A percentile compares a stretch with the other conserved stretches of the same genome.
Conservation (phyloP, 2,113 vertebrate species). For the Mesitornis unicolor region DNA sequence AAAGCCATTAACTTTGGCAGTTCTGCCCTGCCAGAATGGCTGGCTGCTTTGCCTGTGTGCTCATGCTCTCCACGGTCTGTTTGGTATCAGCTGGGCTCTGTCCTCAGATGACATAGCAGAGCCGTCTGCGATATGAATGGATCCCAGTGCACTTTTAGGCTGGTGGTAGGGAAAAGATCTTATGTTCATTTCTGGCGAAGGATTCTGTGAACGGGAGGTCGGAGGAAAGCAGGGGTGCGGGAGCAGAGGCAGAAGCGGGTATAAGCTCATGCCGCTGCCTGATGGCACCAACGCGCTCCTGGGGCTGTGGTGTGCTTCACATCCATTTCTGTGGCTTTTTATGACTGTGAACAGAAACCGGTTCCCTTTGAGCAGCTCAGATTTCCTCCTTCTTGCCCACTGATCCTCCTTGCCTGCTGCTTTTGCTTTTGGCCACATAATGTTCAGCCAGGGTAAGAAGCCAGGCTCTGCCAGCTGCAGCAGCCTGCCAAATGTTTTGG, state of each 20-base stretch:
- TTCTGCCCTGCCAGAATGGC: not conserved
- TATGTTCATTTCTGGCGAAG: rapidly evolving
- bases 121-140: not conserved
- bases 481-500: not conserved
- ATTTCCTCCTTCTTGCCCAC: not conserved
- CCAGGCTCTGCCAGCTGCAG: not conserved
- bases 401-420: not conserved
- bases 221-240: not conserved
- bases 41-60: not conserved
- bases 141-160: not conserved
- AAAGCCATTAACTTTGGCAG: not conserved
- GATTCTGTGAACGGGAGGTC: not conserved
- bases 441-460: not conserved
- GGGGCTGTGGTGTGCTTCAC: not conserved
- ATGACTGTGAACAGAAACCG: not conserved
- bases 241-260: not conserved
- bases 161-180: not conserved
- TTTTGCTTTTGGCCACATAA: not conserved
- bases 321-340: not conserved
- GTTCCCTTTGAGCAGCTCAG: not conserved
- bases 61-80: not conserved
- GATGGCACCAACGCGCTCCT: rapidly evolving
- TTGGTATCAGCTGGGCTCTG: not conserved
- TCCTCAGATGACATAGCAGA: not conserved
- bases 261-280: rapidly evolving